phyloP scores from a whole-genome alignment of 2,888 invertebrate species.

The Capitulum mitella region DNA sequence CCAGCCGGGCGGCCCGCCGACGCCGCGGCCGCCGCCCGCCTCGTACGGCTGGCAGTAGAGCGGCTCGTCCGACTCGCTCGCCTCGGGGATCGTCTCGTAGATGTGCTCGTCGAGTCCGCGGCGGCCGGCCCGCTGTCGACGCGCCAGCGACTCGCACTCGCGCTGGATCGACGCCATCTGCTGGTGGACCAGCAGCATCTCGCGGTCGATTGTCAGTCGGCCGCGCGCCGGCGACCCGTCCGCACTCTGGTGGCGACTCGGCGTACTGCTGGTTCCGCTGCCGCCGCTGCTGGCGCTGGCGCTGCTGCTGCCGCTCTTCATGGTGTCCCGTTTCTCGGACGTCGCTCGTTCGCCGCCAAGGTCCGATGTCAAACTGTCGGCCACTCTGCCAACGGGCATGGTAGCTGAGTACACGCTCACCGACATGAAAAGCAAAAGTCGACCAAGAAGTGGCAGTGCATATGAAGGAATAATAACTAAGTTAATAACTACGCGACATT shows the following conservation, averaged over 20 bases:
- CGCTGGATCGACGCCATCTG: slow-evolving; percentile 56
- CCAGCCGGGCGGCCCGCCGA: background rate
- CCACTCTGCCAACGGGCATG: slow-evolving; percentile 15
- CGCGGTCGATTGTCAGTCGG: slow-evolving; percentile 45
- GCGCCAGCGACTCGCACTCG: slow-evolving; percentile 46
- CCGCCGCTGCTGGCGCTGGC: background rate
- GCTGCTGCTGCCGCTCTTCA: slow-evolving; percentile 18
- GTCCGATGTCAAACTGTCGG: slow-evolving; percentile 22
- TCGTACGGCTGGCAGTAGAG: slow-evolving; percentile 59
- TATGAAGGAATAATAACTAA: no score
- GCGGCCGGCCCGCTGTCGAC: slow-evolving; percentile 41
- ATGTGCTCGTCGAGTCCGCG: slow-evolving; percentile 51
- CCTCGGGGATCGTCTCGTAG: slow-evolving; percentile 55
- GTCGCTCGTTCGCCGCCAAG: slow-evolving; percentile 14
- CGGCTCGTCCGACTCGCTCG: slow-evolving; percentile 52
- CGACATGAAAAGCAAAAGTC: no score
- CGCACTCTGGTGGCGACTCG: slow-evolving; percentile 38
- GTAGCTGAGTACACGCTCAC: no score
- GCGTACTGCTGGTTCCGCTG: slow-evolving; percentile 40
- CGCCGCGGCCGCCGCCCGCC: slow-evolving; percentile 29
- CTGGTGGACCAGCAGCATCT: slow-evolving; percentile 51
- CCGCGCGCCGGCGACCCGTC: no score
- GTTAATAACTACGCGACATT: no score
- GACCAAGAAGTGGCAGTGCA: no score
- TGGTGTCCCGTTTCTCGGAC: slow-evolving; percentile 27